A percentile compares a stretch with the other conserved stretches of the same genome.
phyloP scores from a whole-genome alignment of 1,140 invertebrate genomes.

The Chironomus striatipennis region DNA sequence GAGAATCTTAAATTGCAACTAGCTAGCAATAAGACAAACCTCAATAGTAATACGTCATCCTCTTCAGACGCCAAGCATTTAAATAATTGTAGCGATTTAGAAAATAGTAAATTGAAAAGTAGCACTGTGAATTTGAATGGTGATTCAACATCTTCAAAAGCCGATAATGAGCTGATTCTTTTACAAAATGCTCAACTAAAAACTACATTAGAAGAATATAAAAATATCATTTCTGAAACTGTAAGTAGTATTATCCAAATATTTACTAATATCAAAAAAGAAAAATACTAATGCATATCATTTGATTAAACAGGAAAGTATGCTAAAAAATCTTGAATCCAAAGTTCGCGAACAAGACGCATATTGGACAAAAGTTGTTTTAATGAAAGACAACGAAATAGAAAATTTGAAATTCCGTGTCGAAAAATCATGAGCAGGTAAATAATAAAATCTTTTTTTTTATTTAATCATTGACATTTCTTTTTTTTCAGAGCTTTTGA shows the following conservation, averaged over 20 bases:
- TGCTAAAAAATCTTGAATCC: conserved; percentile 35
- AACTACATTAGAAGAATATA: conserved; percentile 57
- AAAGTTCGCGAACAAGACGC: conserved; percentile 37
- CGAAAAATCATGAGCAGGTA: conserved; percentile 1
- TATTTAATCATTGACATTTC: too few relatives aligned
- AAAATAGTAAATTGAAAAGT: neutral
- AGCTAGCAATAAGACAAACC: conserved; percentile 25
- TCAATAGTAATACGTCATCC: conserved; percentile 25
- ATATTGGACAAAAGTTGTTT: conserved; percentile 37
- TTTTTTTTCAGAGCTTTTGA: too few relatives aligned
- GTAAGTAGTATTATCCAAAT: conserved; percentile 41
- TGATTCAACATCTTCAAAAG: neutral
- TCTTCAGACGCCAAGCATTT: conserved; percentile 9
- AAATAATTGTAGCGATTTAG: conserved; percentile 10
- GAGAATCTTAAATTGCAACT: conserved; percentile 19
- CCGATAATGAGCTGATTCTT: conserved; percentile 34
- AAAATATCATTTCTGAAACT: conserved; percentile 64
- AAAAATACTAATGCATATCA: too few relatives aligned
- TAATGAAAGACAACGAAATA: conserved; percentile 37
- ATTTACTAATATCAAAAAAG: conserved; percentile 11
- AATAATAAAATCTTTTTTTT: too few relatives aligned
- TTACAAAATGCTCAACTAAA: conserved; percentile 54
- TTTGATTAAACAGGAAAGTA: conserved; percentile 36
- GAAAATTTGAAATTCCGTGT: conserved; percentile 9
- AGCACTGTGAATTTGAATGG: neutral